Base-by-base conservation (phyloP, 2,888 invertebrate species). In the Clivina fossor region DNA sequence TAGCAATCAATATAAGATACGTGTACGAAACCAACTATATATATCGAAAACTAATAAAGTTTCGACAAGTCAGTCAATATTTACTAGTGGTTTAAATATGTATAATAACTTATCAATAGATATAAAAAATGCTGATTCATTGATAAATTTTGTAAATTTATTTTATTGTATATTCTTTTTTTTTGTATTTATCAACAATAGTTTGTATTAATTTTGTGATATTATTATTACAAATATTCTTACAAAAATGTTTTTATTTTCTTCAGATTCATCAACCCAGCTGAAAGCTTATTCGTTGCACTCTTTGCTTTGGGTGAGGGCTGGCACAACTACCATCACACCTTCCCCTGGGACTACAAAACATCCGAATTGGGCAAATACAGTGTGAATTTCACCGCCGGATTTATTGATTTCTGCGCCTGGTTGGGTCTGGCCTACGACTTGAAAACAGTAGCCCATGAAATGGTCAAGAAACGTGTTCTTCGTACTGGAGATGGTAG, bases 311-410 rank as follows among this genome's bases (percentile, higher is more conserved):
- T 86, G 48, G 89, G 88, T 1, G 88, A 89, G 70, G 91, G 91
- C 1, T 92, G 87, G 84, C 91, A 92, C 73, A 91, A 92, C 72
- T 92, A 90, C 72, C 92, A 92, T 68, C 92, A 92, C 74, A 78
- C 81, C 0, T 91, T 90, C 78, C 91, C 91, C 4, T 88, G 88
- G 84, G 90, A 91, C 68, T 91, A 91, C 78, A 85, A 88, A 68
- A 86, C 90, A 2, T 84, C 88, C 11, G 91, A 91, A 69, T 79
- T 88, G 30, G 89, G 89, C 16, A 82, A 83, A 67, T 83, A 82
- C 71, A 78, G 81, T 57, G 72, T 85, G 15, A 92, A 92, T 70
- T 76, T 86, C 63, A 88, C 90, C 0, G 86, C 88, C 0, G 75
- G 78, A 8, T 86, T 91, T 69, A 88, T 92, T 63, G 88, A 92